Conservation (phyloP, 2,888 invertebrate genomes). For the Penaeus monodon region DNA sequence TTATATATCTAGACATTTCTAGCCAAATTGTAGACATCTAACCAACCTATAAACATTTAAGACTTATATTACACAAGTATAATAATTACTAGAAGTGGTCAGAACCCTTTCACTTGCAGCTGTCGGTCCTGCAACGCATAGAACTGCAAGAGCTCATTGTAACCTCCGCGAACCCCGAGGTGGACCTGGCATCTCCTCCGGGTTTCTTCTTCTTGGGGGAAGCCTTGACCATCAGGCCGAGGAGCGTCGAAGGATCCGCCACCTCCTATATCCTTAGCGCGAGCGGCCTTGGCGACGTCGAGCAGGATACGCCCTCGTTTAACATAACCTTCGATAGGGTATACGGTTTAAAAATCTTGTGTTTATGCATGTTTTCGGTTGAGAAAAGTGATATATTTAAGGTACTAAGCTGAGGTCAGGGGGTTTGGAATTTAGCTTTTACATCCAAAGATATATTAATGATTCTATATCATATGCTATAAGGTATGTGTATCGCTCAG, state of each 20-base stretch:
- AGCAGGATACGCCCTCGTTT: constrained; percentile 13
- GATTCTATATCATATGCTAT: no score
- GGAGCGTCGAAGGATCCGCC: constrained; percentile 11
- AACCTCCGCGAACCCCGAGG: background rate
- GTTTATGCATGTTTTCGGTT: no score
- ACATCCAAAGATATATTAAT: no score
- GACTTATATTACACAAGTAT: no score
- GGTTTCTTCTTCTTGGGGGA: constrained; percentile 20
- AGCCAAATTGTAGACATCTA: no score
- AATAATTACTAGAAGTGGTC: no score
- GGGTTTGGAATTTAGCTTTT: no score
- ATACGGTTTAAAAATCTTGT: background rate
- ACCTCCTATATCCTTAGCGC: background rate
- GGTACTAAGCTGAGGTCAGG: no score
- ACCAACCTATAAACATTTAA: no score
- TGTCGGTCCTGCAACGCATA: constrained; percentile 11
- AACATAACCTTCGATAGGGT: constrained; percentile 19
- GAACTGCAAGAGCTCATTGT: background rate
- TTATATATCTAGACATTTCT: no score
- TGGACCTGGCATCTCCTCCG: background rate
- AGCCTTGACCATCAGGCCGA: constrained; percentile 4
- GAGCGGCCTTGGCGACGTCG: background rate
- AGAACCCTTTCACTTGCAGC: background rate
- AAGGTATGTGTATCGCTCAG: no score
- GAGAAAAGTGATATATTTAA: no score